Evolutionary conservation across 1,140 invertebrate species (phyloP).

Genomic region (Aphis gossypii): DNA sequence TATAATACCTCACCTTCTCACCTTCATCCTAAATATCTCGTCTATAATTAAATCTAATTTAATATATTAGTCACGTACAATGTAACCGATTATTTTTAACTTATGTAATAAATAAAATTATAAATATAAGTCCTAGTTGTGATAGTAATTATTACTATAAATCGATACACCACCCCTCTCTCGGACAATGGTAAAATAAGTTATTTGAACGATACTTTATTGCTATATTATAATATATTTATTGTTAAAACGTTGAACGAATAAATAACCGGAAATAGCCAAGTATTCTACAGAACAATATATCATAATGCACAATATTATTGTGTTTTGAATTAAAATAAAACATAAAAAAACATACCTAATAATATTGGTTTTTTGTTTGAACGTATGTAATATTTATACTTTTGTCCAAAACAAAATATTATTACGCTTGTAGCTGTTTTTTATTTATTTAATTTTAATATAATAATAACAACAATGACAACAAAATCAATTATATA

Average conservation of each 20-base stretch:
- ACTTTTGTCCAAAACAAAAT: background rate
- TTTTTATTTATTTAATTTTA: background rate
- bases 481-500: background rate
- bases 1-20: background rate
- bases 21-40: background rate
- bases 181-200: background rate
- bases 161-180: background rate
- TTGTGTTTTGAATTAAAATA: background rate
- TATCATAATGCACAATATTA: background rate
- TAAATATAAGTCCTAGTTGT: background rate
- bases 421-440: background rate
- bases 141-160: background rate
- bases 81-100: background rate
- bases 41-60: too few relatives aligned
- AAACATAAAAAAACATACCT: too few relatives aligned
- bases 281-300: background rate
- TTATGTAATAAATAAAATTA: background rate
- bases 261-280: background rate
- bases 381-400: background rate
- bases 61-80: too few relatives aligned
- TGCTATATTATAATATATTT: background rate
- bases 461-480: too few relatives aligned
- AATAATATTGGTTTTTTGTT: too few relatives aligned
- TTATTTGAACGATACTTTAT: background rate
- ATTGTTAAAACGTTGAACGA: background rate